Percentiles rank a stretch among this genome's conserved stretches.
phyloP scores from a whole-genome alignment of 1,140 invertebrate species.

The Aphelinus certus region DNA sequence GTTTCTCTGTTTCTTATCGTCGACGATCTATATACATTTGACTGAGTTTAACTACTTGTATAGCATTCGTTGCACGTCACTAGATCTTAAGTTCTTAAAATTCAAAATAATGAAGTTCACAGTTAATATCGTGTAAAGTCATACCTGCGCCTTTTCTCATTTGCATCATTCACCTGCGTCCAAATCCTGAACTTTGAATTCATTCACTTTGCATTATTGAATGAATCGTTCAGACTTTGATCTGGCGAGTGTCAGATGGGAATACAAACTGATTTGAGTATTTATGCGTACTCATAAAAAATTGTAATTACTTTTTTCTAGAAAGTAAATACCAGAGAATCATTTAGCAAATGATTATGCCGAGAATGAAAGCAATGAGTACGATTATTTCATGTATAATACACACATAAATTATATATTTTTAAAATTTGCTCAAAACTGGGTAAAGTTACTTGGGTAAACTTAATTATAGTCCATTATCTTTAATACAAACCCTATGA shows the following conservation, averaged over 20 bases:
- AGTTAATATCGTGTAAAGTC: no score
- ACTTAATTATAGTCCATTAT: slow-evolving; percentile 44
- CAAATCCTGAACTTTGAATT: no score
- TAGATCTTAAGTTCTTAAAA: slow-evolving; percentile 8
- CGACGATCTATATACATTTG: slow-evolving; percentile 37
- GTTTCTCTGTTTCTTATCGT: slow-evolving; percentile 38
- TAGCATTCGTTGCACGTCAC: slow-evolving; percentile 25
- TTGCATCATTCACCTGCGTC: no score
- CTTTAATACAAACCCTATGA: slow-evolving; percentile 28
- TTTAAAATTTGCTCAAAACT: slow-evolving; percentile 56
- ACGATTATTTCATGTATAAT: slow-evolving; percentile 47
- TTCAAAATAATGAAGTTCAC: neutral
- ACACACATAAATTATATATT: slow-evolving; percentile 47
- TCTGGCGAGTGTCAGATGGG: no score
- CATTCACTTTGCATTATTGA: no score
- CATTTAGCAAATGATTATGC: slow-evolving; percentile 14
- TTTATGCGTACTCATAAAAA: slow-evolving; percentile 33
- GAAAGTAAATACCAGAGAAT: slow-evolving; percentile 33
- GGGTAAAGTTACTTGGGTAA: slow-evolving; percentile 48
- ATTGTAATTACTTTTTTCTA: slow-evolving; percentile 38
- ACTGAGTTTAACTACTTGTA: slow-evolving; percentile 34
- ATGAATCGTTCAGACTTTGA: no score
- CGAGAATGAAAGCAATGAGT: slow-evolving; percentile 26
- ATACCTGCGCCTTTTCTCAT: no score
- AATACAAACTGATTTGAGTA: slow-evolving; percentile 1